phyloP scores from a whole-genome alignment of 2,113 vertebrate species.

The Rana temporaria region DNA sequence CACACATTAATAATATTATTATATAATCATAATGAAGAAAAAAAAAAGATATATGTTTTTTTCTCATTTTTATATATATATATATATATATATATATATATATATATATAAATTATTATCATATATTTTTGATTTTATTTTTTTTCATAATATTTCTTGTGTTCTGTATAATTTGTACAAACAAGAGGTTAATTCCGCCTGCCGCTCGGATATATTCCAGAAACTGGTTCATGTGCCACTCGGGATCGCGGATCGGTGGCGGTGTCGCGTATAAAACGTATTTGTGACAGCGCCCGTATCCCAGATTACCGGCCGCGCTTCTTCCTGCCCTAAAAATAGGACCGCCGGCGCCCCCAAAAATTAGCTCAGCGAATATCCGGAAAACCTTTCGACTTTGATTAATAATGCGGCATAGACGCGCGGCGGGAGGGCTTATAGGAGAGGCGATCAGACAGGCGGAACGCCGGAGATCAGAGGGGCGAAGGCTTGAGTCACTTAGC shows the following conservation, averaged over 20 bases:
- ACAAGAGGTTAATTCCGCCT: too few relatives aligned
- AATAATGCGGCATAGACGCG: background rate
- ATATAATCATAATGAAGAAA: too few relatives aligned
- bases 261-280: background rate
- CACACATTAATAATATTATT: too few relatives aligned
- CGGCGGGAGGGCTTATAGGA: background rate
- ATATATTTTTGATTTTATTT: too few relatives aligned
- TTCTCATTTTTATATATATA: too few relatives aligned
- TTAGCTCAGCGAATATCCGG: background rate
- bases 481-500: conserved; percentile 23
- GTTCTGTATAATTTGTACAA: too few relatives aligned
- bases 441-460: conserved; percentile 37
- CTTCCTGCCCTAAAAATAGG: conserved; percentile 32
- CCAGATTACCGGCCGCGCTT: background rate
- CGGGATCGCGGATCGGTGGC: background rate
- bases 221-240: background rate
- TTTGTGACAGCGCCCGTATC: background rate
- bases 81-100: too few relatives aligned
- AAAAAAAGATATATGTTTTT: too few relatives aligned
- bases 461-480: conserved; percentile 5
- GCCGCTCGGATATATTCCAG: background rate
- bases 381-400: background rate
- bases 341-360: too few relatives aligned
- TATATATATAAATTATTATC: too few relatives aligned
- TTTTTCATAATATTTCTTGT: too few relatives aligned